These are phyloP conservation scores for Aphyosemion australe DNA, from an alignment of 2,113 vertebrate species.

Conservation along the genomic window DNA sequence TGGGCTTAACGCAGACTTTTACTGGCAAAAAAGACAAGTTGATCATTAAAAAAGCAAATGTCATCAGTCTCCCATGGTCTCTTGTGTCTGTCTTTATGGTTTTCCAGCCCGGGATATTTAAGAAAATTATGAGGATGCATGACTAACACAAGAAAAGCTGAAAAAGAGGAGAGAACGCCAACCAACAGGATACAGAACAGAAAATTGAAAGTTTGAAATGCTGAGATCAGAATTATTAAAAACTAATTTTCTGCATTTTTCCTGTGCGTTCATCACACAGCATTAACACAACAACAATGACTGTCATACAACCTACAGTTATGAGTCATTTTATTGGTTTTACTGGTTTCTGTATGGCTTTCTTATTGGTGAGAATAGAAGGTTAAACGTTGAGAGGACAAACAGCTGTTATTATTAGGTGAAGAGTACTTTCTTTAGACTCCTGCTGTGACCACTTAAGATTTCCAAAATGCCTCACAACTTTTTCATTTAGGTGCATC, in stretches of 20 bases:
- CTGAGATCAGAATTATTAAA: too few species aligned
- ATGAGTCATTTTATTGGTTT: constrained; percentile 14
- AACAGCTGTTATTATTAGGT: constrained; percentile 38
- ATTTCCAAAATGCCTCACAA: constrained; percentile 53
- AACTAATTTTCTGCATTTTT: neutral
- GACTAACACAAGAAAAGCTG: neutral
- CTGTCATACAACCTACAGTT: too few species aligned
- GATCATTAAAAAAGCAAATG: constrained; percentile 43
- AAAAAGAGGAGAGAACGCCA: neutral
- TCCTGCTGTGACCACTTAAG: constrained; percentile 44
- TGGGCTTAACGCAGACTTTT: constrained; percentile 40
- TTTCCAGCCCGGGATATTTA: neutral
- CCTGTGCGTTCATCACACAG: neutral
- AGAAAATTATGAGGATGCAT: neutral
- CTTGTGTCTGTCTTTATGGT: constrained; percentile 9
- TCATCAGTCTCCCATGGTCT: constrained; percentile 36
- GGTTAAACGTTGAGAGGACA: constrained; percentile 13
- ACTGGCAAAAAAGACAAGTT: constrained; percentile 49
- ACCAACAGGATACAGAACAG: neutral
- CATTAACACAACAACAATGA: too few species aligned
- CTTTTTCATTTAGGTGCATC: constrained; percentile 38
- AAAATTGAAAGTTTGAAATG: neutral
- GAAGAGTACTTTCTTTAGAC: constrained; percentile 36
- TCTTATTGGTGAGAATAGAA: neutral
- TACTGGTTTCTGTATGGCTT: neutral